phyloP scores from a whole-genome alignment of 2,888 invertebrate genomes.

The Notodonta dromedarius region DNA sequence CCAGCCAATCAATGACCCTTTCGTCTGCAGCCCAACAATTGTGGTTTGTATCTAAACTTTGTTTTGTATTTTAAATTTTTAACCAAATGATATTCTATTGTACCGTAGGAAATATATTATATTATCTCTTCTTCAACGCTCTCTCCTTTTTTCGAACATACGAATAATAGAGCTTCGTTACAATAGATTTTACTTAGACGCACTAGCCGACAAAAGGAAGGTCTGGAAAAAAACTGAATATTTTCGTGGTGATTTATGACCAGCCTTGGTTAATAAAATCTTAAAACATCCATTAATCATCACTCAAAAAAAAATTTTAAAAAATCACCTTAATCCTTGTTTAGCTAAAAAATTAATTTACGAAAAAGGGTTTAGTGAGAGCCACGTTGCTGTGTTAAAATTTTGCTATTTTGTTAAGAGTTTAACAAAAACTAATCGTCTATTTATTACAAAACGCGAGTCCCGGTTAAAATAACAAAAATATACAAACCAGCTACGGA shows the following conservation, averaged over 20 bases:
- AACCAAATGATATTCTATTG: too few species aligned
- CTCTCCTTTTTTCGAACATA: not conserved
- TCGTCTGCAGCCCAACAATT: too few species aligned
- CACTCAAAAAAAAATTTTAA: not conserved
- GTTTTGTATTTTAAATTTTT: too few species aligned
- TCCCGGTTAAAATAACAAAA: too few species aligned
- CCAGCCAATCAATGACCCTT: too few species aligned
- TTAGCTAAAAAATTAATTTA: not conserved
- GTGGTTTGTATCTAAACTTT: too few species aligned
- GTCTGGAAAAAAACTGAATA: not conserved
- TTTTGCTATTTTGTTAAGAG: not conserved
- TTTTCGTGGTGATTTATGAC: not conserved
- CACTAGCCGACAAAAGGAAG: not conserved
- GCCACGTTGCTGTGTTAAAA: not conserved
- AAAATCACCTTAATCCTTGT: not conserved
- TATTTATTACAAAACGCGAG: too few species aligned
- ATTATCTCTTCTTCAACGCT: too few species aligned
- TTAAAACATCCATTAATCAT: conserved; percentile 5
- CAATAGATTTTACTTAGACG: not conserved
- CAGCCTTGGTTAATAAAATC: not conserved
- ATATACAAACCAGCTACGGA: too few species aligned
- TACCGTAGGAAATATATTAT: too few species aligned
- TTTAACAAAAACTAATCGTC: too few species aligned
- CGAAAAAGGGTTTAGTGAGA: not conserved
- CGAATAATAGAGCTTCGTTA: not conserved